Conservation (phyloP, 2,888 invertebrate species). For the Steinernema scapterisci region DNA sequence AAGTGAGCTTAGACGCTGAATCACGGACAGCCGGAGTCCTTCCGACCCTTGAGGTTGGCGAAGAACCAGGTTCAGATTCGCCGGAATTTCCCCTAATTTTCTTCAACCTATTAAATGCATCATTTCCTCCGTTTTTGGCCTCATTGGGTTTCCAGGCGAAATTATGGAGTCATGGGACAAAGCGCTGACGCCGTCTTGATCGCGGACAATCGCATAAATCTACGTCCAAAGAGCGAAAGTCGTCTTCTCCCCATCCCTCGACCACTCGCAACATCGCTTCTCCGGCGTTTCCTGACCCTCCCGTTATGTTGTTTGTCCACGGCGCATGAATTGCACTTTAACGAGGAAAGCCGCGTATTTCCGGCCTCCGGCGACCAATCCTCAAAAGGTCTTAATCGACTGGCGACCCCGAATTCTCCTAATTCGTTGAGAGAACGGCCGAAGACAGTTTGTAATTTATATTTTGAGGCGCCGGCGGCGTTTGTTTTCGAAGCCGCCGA, state of each 20-base stretch:
- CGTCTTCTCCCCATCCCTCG: not conserved
- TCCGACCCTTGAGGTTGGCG: no score
- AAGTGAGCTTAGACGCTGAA: no score
- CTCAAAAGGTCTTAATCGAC: not conserved
- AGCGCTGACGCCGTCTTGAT: no score
- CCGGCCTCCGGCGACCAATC: not conserved
- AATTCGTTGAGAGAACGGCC: not conserved
- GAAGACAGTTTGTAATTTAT: conserved; percentile 18
- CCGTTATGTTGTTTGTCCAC: not conserved
- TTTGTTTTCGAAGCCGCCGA: conserved; percentile 9
- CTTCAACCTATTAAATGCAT: no score
- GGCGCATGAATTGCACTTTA: conserved; percentile 26
- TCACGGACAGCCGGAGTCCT: no score
- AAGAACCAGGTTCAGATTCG: no score
- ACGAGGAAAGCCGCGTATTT: not conserved
- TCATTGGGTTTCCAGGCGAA: no score
- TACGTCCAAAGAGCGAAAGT: no score
- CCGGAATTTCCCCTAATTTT: no score
- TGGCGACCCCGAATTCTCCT: not conserved
- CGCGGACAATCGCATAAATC: no score
- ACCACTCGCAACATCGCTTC: not conserved
- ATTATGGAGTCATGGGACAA: no score
- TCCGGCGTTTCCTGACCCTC: not conserved
- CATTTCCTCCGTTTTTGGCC: no score
- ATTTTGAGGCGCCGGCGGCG: not conserved